Conservation (phyloP, 2,113 vertebrate species). For the Percopsis transmontana region DNA sequence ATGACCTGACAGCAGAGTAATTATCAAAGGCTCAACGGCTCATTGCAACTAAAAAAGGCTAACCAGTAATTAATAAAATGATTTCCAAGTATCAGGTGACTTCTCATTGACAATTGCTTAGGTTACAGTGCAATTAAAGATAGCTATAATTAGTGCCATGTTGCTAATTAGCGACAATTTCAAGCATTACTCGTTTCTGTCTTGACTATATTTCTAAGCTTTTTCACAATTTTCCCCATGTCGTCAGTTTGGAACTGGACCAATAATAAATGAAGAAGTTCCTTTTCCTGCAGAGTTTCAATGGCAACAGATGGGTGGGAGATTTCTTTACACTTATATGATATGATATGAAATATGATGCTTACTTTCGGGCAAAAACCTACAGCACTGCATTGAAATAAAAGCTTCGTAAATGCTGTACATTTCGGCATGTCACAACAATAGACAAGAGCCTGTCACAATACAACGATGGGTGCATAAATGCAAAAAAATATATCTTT, state of each 20-base stretch:
- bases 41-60: constrained; percentile 54
- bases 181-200: constrained; percentile 55
- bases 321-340: constrained; percentile 28
- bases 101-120: constrained; percentile 78
- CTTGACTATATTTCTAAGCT: constrained; percentile 40
- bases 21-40: constrained; percentile 63
- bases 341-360: constrained; percentile 3
- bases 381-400: constrained; percentile 1
- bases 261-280: constrained; percentile 27
- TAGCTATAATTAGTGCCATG: constrained; percentile 76
- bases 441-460: background rate
- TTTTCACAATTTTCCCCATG: constrained; percentile 28
- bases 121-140: constrained; percentile 78
- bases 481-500: background rate
- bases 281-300: constrained; percentile 36
- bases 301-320: constrained; percentile 47
- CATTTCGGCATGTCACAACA: background rate
- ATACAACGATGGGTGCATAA: background rate
- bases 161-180: constrained; percentile 78
- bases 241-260: constrained; percentile 31
- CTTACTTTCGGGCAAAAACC: constrained; percentile 21
- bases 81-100: constrained; percentile 78
- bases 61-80: constrained; percentile 77
- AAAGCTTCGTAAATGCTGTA: background rate
- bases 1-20: constrained; percentile 65